Evolutionary conservation across 2,888 invertebrate species (phyloP).

Genomic region (Aphelenchoides bicaudatus): DNA sequence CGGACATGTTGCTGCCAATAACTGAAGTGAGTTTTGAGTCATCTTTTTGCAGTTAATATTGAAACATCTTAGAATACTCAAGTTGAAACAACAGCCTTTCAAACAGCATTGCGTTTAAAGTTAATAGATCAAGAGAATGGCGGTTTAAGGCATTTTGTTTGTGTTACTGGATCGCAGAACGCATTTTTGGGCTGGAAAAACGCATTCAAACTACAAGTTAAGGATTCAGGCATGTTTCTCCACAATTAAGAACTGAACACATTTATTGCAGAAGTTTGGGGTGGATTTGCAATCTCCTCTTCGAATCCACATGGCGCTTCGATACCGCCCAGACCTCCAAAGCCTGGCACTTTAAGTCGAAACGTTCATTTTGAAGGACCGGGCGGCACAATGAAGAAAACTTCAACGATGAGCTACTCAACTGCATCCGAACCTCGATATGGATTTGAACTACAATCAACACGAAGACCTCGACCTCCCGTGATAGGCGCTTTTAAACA

Average conservation of each 20-base stretch:
- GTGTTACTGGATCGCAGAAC: constrained; percentile 25
- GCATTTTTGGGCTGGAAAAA: constrained; percentile 32
- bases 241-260: constrained; percentile 7
- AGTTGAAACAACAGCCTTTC: constrained; percentile 31
- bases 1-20: constrained; percentile 23
- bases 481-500: no score
- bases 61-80: constrained; percentile 20
- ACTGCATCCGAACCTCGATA: constrained; percentile 12
- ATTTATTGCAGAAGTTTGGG: constrained; percentile 26
- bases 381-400: background rate
- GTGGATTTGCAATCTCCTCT: constrained; percentile 24
- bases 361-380: constrained; percentile 14
- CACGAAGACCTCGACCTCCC: background rate
- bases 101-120: constrained; percentile 28
- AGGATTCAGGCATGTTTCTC: constrained; percentile 27
- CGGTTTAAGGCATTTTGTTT: constrained; percentile 18
- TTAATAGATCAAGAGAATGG: constrained; percentile 17
- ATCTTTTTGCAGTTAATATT: constrained; percentile 11
- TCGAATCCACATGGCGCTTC: constrained; percentile 23
- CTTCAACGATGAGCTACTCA: background rate
- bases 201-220: constrained; percentile 29
- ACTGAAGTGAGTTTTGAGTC: constrained; percentile 20
- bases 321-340: background rate
- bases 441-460: constrained; percentile 15
- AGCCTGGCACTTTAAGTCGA: background rate